Percentiles rank a stretch among this genome's conserved stretches.
phyloP scores from a whole-genome alignment of 1,140 invertebrate species.

The Acyrthosiphon pisum region DNA sequence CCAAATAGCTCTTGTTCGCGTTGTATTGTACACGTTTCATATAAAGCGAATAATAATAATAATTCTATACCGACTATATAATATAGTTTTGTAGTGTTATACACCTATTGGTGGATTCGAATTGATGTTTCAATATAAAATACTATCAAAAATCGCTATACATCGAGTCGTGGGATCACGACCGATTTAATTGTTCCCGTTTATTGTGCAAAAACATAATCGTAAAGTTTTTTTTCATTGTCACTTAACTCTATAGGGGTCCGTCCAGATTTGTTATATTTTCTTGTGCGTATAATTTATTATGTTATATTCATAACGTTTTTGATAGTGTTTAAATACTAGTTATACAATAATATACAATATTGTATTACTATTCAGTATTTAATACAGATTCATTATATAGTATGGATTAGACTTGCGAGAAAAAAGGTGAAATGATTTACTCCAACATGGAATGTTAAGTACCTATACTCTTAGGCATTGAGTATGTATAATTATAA shows the following conservation, averaged over 20 bases:
- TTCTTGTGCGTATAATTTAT: not conserved
- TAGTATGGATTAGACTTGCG: not conserved
- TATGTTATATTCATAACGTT: not conserved
- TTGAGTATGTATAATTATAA: not conserved
- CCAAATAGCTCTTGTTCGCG: constrained; percentile 32
- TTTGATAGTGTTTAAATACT: not conserved
- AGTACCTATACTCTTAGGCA: not conserved
- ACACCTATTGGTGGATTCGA: not conserved
- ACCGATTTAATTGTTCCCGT: constrained; percentile 37
- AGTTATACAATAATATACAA: not conserved
- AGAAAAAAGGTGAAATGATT: not conserved
- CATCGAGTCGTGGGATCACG: constrained; percentile 33
- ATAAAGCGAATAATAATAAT: constrained; percentile 30
- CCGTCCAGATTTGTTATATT: constrained; percentile 25
- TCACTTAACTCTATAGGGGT: constrained; percentile 46
- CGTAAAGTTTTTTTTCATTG: constrained; percentile 42
- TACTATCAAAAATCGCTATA: constrained; percentile 30
- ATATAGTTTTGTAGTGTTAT: not conserved
- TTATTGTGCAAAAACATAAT: constrained; percentile 32
- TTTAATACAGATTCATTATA: not conserved
- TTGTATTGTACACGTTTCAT: constrained; percentile 37
- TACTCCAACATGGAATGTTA: not conserved
- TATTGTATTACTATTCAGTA: not conserved
- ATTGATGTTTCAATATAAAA: constrained; percentile 53
- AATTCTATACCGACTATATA: constrained; percentile 28